phyloP scores from a whole-genome alignment of 1,140 invertebrate species.

The Notospermus geniculatus region DNA sequence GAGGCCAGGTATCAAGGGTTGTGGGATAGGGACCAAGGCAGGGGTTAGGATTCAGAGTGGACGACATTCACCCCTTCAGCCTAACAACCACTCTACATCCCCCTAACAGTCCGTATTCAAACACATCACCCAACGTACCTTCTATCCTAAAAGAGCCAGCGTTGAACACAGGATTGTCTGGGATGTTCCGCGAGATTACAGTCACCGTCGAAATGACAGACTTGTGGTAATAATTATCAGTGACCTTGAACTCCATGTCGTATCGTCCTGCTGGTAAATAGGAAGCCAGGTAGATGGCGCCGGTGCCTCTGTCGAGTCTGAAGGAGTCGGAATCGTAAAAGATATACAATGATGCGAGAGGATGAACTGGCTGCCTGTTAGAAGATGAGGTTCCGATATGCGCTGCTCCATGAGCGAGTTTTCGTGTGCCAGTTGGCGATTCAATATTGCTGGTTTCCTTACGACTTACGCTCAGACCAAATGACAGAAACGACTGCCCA shows the following conservation, averaged over 20 bases:
- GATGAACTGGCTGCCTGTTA: not conserved
- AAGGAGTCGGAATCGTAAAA: not conserved
- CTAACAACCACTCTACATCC: not conserved
- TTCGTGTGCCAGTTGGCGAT: no score
- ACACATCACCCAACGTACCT: constrained; percentile 50
- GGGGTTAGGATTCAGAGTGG: no score
- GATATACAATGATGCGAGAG: not conserved
- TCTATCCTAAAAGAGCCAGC: constrained; percentile 90
- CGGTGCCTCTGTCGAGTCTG: constrained; percentile 5
- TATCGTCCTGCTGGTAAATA: not conserved
- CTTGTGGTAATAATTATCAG: not conserved
- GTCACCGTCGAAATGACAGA: constrained; percentile 71
- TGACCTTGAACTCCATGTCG: not conserved
- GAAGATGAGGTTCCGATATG: no score
- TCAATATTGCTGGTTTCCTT: no score
- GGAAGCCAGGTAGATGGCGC: not conserved
- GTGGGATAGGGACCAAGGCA: no score
- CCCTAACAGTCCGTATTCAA: not conserved
- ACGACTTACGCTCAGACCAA: no score
- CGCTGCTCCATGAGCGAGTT: no score
- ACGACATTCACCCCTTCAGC: no score
- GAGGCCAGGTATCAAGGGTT: no score
- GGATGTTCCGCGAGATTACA: constrained; percentile 88
- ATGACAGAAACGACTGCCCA: no score
- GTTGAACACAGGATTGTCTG: constrained; percentile 91